Base-by-base conservation (phyloP, 2,797 vertebrate species). In the Scarus forsteni region DNA sequence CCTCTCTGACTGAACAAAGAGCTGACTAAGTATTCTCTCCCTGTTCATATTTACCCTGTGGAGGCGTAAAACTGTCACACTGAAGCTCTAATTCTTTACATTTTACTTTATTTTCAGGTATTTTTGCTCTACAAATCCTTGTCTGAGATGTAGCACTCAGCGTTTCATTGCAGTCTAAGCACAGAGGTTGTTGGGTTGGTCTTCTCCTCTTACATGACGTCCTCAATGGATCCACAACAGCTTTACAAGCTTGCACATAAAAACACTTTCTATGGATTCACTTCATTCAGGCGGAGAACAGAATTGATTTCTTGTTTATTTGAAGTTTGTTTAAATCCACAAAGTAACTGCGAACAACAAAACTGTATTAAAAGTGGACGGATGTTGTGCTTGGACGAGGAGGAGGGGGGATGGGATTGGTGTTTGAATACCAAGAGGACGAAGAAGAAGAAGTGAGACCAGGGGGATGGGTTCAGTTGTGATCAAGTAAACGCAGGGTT, bases 271-370 rank as follows among this genome's bases (percentile, higher is more conserved):
- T 50, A 72, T 67, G 52, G 66, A 80, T 64, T 19, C 27, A 43
- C 63, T 75, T 34, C 1, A 6, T 18, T 44, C 67, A 19, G 1
- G 19, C 56, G 72, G 71, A 81, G 72, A 75, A 18, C 8, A 15
- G 52, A 71, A 85, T 50, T 73, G 80, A 76, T 86, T 78, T 79
- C 42, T 75, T 66, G 56, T 76, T 69, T 69, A 75, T 78, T 75
- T 73, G 58, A 87, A 77, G 79, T 80, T 80, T 79, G n/a, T 40
- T 78, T 56, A 62, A 68, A 68, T 79, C 78, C 62, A 74, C 70
- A 81, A 82, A 79, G 63, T 72, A 66, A 46, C 51, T n/a, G 64
- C 66, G 62, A 85, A 74, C 59, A 60, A 60, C 2, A 10, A 50
- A 46, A 65, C 68, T 56, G 65, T 74, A 69, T 66, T n/a, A 79